phyloP scores from a whole-genome alignment of 2,113 vertebrate species.

The Erythrocercus mccallii region DNA sequence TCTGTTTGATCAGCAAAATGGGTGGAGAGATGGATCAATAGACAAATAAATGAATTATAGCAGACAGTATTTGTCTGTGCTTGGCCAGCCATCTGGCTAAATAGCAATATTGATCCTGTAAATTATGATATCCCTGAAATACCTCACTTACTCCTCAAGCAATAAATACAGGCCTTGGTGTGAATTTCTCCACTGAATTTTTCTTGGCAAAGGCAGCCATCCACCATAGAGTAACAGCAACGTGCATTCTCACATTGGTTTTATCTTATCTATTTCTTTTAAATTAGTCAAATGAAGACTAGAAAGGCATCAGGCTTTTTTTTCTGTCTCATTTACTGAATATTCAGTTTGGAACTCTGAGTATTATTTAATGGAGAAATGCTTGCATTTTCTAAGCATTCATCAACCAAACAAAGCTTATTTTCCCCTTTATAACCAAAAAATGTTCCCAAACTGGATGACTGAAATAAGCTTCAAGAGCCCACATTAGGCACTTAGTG shows the following conservation, averaged over 20 bases:
- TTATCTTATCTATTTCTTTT: not conserved
- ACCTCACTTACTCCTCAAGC: not conserved
- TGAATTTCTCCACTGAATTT: not conserved
- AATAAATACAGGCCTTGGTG: not conserved
- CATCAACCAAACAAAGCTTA: not conserved
- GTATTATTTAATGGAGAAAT: not conserved
- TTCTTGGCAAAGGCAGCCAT: not conserved
- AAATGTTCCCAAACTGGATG: not conserved
- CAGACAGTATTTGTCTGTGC: not conserved
- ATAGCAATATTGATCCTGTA: slow-evolving; percentile 8
- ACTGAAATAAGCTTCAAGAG: not conserved
- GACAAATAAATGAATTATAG: not conserved
- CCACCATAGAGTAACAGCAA: not conserved
- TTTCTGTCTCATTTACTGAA: not conserved
- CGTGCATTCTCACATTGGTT: not conserved
- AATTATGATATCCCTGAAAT: not conserved
- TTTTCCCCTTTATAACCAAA: not conserved
- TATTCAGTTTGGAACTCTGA: not conserved
- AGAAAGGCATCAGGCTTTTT: not conserved
- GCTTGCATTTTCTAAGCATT: not conserved
- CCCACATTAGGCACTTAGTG: not conserved
- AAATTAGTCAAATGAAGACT: not conserved
- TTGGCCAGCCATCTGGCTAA: not conserved
- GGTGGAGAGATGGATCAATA: not conserved
- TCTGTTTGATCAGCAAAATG: not conserved